Evolutionary conservation across 2,888 invertebrate species (phyloP).

Genomic region (Hydropsyche betteni): DNA sequence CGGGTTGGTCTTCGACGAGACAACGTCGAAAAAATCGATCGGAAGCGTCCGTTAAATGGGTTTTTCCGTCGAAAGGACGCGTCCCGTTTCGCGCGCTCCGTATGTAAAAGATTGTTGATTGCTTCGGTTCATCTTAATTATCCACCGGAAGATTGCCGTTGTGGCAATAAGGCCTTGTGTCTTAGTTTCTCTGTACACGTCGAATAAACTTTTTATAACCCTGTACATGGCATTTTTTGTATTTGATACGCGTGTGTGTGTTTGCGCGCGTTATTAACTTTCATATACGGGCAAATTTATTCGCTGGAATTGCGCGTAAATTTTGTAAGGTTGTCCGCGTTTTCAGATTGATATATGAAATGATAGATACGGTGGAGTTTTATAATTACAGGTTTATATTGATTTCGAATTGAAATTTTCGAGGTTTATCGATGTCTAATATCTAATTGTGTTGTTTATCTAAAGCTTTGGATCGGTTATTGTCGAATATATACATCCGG

Average conservation of each 20-base stretch:
- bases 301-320: neutral
- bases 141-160: slow-evolving; percentile 45
- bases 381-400: too few species aligned
- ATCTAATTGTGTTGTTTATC: too few species aligned
- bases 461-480: too few species aligned
- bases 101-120: slow-evolving; percentile 9
- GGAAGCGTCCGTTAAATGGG: too few species aligned
- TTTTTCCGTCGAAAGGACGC: too few species aligned
- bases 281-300: slow-evolving; percentile 9
- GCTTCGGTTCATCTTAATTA: slow-evolving; percentile 44
- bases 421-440: too few species aligned
- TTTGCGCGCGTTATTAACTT: neutral
- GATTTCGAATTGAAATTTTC: too few species aligned
- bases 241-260: too few species aligned
- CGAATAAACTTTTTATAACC: slow-evolving; percentile 21
- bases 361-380: neutral
- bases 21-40: too few species aligned
- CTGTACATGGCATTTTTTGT: neutral
- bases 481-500: too few species aligned
- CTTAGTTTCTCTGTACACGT: slow-evolving; percentile 34
- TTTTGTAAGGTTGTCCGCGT: neutral
- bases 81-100: neutral
- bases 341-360: neutral
- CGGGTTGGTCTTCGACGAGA: too few species aligned
- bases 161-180: slow-evolving; percentile 45